Percentiles rank a stretch among this genome's conserved stretches.
Conservation (phyloP, 2,113 vertebrate genomes). For the Nothobranchius furzeri region DNA sequence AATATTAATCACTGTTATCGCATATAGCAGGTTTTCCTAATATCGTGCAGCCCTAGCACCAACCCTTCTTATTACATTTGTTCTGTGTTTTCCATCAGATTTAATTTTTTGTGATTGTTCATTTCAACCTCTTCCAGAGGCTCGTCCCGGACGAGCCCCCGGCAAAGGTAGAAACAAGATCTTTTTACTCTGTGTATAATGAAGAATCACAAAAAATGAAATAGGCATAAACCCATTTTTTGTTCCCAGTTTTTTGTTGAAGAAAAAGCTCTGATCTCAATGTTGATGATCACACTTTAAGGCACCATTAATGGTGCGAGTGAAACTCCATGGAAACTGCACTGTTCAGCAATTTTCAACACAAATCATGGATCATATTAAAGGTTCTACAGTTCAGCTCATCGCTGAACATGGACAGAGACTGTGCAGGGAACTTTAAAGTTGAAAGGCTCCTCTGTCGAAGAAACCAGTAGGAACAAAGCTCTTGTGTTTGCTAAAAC, state of each 20-base stretch:
- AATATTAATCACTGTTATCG: too few relatives aligned
- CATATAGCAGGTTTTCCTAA: too few relatives aligned
- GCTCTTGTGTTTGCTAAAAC: neutral
- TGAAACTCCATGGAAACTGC: neutral
- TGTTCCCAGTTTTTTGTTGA: too few relatives aligned
- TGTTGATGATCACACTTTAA: neutral
- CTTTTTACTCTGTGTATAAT: too few relatives aligned
- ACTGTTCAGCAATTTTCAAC: neutral
- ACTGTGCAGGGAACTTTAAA: neutral
- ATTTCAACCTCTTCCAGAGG: too few relatives aligned
- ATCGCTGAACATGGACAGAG: neutral
- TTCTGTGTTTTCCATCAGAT: too few relatives aligned
- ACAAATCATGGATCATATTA: neutral
- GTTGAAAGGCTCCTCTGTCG: neutral
- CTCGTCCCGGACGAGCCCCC: too few relatives aligned
- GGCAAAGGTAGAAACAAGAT: too few relatives aligned
- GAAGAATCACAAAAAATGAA: too few relatives aligned
- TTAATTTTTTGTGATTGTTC: too few relatives aligned
- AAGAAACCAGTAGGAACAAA: neutral
- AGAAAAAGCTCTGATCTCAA: neutral
- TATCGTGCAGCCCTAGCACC: too few relatives aligned
- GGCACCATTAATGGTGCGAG: neutral
- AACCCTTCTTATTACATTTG: too few relatives aligned
- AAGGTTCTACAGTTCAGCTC: neutral
- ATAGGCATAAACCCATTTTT: neutral